Conservation (phyloP, 2,113 vertebrate genomes). For the Recurvirostra avosetta region DNA sequence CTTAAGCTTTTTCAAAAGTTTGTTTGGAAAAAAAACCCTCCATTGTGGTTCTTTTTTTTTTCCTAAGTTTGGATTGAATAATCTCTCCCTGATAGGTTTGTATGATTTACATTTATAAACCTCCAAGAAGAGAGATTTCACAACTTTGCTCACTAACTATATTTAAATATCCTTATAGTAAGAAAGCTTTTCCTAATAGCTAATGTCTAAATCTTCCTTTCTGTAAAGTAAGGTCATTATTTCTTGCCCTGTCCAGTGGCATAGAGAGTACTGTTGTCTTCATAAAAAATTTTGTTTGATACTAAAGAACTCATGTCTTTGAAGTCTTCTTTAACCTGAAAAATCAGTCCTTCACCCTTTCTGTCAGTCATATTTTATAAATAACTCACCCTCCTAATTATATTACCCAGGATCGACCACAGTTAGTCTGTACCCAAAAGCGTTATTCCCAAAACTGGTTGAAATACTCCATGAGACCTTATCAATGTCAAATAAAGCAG, state of each 20-base stretch:
- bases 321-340: background rate
- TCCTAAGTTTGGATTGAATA: background rate
- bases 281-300: background rate
- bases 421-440: background rate
- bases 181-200: background rate
- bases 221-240: background rate
- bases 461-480: background rate
- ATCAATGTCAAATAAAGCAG: background rate
- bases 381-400: background rate
- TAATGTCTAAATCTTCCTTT: background rate
- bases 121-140: background rate
- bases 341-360: background rate
- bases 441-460: background rate
- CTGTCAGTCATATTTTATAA: background rate
- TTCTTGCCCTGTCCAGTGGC: background rate
- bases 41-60: background rate
- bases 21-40: background rate
- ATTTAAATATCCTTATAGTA: background rate
- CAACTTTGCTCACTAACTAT: background rate
- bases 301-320: background rate
- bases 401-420: background rate
- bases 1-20: background rate
- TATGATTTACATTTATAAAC: background rate
- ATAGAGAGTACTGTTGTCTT: background rate
- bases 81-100: background rate